Evolutionary conservation across 2,888 invertebrate genomes (phyloP), one percentile per base, ranked within the genome.

Genomic region (Parascotia fuliginaria): DNA sequence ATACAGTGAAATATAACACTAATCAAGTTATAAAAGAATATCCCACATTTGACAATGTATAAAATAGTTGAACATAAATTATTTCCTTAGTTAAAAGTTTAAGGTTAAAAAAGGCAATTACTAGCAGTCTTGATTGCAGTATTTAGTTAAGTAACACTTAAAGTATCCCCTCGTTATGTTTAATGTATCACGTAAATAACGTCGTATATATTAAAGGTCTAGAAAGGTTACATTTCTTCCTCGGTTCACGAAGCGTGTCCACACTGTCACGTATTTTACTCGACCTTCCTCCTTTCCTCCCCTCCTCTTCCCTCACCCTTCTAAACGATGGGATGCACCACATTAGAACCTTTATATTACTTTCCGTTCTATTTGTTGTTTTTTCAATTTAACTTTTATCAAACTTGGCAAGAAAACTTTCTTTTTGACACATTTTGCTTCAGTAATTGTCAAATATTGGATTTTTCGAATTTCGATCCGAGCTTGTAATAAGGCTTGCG

Each of bases 261-360:
- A 70, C 74, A 71, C 78, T 81, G 88, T 85, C 89, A 85, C 89
- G 88, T 89, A 89, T 88, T 86, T 89, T 82, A 89, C 58, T 49
- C 59, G 50, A 66, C 78, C 80, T 75, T 64, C 73, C 65, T 69
- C 71, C 66, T 69, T 72, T 7, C 73, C 65, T 70, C 64, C 70
- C 65, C 68, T 24, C 24, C 24, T 7, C 24, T 7, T 73, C 70
- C 65, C 70, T 65, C n/a, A n/a, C 73, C 66, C 68, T 74, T 73
- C 68, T 68, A 69, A 73, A 69, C 70, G 76, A 74, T 70, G 60
- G 65, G 55, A 67, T 60, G 55, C 60, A 62, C 53, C 37, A 58
- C 65, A 73, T 73, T 65, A 73, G 55, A 60, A 47, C 59, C 63
- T 65, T 54, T 66, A 62, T 67, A 54, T 62, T 64, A 57, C 58